Evolutionary conservation across 2,797 vertebrate genomes (phyloP).

Genomic region (Synanceia verrucosa): DNA sequence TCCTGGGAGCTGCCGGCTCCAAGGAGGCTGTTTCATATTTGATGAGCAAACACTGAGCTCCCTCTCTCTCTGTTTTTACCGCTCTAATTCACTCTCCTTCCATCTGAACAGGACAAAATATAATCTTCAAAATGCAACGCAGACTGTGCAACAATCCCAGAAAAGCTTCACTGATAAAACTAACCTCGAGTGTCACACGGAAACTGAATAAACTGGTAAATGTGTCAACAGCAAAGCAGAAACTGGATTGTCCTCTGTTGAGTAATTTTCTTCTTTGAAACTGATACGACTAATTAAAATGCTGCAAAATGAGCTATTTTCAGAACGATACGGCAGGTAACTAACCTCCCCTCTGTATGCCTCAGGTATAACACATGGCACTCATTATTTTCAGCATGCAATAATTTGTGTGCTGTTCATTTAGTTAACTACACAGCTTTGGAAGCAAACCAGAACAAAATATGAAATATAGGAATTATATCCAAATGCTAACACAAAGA

Average conservation of each 20-base stretch:
- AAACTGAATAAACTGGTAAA: neutral
- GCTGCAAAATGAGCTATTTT: neutral
- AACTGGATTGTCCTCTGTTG: neutral
- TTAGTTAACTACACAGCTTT: neutral
- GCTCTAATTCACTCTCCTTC: neutral
- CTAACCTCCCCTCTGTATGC: neutral
- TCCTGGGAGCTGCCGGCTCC: conserved; percentile 56
- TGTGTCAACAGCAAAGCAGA: neutral
- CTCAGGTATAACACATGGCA: neutral
- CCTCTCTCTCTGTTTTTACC: neutral
- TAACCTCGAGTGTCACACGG: neutral
- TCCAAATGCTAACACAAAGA: too few relatives aligned
- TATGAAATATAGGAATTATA: neutral
- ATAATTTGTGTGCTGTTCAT: neutral
- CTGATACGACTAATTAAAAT: neutral
- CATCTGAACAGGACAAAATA: neutral
- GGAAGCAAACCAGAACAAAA: neutral
- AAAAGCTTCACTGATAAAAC: neutral
- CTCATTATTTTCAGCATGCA: neutral
- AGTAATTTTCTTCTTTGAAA: neutral
- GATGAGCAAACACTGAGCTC: conserved; percentile 66
- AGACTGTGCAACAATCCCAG: neutral
- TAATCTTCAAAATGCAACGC: neutral
- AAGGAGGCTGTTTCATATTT: conserved; percentile 69
- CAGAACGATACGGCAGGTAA: neutral